These are phyloP conservation scores for Oscheius sp. DNA, from an alignment of 1,140 invertebrate genomes.

Conservation along the genomic window DNA sequence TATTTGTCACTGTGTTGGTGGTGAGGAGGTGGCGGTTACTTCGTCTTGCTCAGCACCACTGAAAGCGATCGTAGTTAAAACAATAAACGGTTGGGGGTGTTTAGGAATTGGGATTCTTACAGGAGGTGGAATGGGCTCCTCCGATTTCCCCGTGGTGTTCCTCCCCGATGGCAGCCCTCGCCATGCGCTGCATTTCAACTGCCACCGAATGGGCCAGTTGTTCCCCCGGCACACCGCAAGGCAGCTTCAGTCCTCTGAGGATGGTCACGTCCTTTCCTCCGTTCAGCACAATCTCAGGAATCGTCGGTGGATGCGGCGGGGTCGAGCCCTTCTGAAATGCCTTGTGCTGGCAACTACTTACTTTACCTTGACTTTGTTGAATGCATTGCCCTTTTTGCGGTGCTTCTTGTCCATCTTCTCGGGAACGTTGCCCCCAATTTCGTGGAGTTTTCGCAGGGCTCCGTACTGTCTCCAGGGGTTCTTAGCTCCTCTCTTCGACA, in stretches of 20 bases:
- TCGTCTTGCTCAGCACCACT: no score
- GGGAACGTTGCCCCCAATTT: neutral
- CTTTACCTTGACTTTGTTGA: neutral
- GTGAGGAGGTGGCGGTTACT: no score
- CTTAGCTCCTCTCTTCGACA: neutral
- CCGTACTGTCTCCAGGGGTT: constrained; percentile 1
- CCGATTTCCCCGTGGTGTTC: no score
- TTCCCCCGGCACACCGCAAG: neutral
- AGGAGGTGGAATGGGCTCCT: no score
- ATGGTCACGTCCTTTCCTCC: neutral
- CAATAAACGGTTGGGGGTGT: no score
- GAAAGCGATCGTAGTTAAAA: no score
- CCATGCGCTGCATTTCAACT: neutral
- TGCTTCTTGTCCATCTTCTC: constrained; percentile 1
- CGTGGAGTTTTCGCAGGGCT: neutral
- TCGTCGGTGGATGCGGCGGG: neutral
- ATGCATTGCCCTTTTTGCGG: neutral
- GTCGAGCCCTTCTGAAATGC: neutral
- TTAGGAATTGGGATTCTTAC: no score
- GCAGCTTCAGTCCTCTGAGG: neutral
- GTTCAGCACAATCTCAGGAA: neutral
- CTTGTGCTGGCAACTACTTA: no score
- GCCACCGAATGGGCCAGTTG: neutral
- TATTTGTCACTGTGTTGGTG: no score
- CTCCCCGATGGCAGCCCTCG: no score